Evolutionary conservation across 2,797 vertebrate species (phyloP).

Genomic region (Etheostoma nigrum): DNA sequence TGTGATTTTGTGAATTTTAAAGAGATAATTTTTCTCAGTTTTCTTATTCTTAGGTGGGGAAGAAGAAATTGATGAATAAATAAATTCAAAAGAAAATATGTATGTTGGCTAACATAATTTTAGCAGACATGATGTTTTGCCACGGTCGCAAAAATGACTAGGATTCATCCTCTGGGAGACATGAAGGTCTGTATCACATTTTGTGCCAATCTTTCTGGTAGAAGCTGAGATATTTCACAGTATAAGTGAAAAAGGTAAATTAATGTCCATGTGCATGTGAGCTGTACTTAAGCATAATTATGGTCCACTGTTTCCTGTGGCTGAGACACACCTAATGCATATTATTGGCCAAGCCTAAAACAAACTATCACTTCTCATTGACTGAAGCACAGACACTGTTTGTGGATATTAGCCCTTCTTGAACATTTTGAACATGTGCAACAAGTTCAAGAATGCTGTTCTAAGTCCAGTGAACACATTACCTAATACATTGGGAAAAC

Average conservation of each 20-base stretch:
- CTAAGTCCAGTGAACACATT: not conserved
- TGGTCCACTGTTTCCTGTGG: not conserved
- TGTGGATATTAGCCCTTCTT: slow-evolving; percentile 30
- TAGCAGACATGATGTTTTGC: not conserved
- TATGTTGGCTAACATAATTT: not conserved
- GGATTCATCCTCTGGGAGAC: not conserved
- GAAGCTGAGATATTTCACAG: not conserved
- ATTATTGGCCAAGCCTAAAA: slow-evolving; percentile 24
- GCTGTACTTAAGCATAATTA: not conserved
- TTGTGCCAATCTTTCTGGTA: not conserved
- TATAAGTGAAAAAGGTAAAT: not conserved
- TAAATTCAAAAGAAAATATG: not conserved
- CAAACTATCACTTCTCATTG: slow-evolving; percentile 16
- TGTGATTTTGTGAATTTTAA: not conserved
- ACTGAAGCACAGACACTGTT: slow-evolving; percentile 18
- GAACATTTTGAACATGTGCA: slow-evolving; percentile 4
- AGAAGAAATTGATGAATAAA: not conserved
- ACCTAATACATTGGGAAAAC: not conserved
- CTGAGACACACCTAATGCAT: slow-evolving; percentile 11
- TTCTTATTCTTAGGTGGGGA: not conserved
- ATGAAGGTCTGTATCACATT: no score
- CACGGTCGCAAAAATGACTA: not conserved
- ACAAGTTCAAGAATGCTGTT: not conserved
- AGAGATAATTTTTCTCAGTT: not conserved
- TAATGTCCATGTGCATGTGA: not conserved